Percentiles rank a stretch among this genome's conserved stretches.
Conservation (phyloP, 2,888 invertebrate genomes). For the Prostheceraeus crozeri region DNA sequence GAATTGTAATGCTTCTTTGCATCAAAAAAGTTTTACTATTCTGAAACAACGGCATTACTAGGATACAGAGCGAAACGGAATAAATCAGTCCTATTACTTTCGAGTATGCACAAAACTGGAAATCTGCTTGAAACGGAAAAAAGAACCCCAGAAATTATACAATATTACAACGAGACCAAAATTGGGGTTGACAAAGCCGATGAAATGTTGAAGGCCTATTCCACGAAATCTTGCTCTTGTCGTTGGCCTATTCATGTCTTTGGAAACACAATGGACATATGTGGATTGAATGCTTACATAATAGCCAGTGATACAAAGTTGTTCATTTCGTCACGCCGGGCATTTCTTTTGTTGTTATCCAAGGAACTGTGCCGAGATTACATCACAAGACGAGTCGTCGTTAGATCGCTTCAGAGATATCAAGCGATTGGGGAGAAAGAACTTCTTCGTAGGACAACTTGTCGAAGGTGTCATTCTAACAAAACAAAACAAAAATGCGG, state of each 20-base stretch:
- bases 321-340: conserved; percentile 8
- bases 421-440: conserved; percentile 15
- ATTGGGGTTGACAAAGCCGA: conserved; percentile 22
- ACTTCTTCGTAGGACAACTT: conserved; percentile 17
- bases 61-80: conserved; percentile 26
- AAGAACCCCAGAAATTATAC: conserved; percentile 28
- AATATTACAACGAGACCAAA: conserved; percentile 27
- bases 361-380: conserved; percentile 13
- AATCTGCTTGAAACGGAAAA: conserved; percentile 12
- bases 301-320: conserved; percentile 18
- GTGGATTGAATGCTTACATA: conserved; percentile 19
- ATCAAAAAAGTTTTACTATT: conserved; percentile 28
- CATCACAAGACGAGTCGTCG: conserved; percentile 23
- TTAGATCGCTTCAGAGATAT: conserved; percentile 10
- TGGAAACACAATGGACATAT: conserved; percentile 27
- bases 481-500: conserved; percentile 22
- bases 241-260: conserved; percentile 20
- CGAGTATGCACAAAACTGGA: conserved; percentile 30
- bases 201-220: conserved; percentile 9
- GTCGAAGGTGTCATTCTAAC: conserved; percentile 23
- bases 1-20: too few species aligned
- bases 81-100: conserved; percentile 21
- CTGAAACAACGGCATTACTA: conserved; percentile 12
- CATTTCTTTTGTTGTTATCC: conserved; percentile 9
- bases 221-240: conserved; percentile 18